phyloP scores from a whole-genome alignment of 2,797 vertebrate species.

The Danio choprae region DNA sequence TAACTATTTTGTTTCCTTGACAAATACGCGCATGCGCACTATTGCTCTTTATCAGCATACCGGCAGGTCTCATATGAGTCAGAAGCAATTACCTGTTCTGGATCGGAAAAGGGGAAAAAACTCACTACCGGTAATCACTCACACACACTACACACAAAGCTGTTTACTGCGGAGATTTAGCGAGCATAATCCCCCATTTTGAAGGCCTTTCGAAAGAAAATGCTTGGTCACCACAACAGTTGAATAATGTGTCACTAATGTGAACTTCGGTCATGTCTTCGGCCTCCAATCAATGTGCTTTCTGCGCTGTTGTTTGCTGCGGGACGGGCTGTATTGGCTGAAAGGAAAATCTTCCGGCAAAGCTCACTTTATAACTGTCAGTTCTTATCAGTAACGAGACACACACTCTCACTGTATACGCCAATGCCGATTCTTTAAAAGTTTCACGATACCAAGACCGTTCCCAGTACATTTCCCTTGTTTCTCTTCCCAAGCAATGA shows the following conservation, averaged over 20 bases:
- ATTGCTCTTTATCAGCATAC: constrained; percentile 7
- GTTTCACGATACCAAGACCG: background rate
- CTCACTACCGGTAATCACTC: constrained; percentile 26
- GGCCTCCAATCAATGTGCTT: constrained; percentile 16
- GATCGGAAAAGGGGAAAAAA: constrained; percentile 1
- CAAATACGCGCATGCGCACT: constrained; percentile 11
- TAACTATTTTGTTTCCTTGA: background rate
- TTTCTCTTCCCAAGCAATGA: background rate
- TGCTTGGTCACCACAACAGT: background rate
- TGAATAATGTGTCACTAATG: constrained; percentile 42
- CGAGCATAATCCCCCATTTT: constrained; percentile 21
- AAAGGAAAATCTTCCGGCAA: constrained; percentile 18
- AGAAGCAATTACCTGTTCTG: constrained; percentile 29
- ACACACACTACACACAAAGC: constrained; percentile 24
- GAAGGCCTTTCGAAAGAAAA: constrained; percentile 15
- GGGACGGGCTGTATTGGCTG: constrained; percentile 3
- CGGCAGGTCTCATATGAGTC: constrained; percentile 28
- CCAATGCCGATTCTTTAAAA: background rate
- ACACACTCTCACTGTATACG: constrained; percentile 11
- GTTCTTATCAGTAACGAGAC: constrained; percentile 26
- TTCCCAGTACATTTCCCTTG: background rate
- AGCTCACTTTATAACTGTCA: constrained; percentile 39
- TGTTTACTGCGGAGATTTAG: constrained; percentile 36
- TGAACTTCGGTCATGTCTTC: constrained; percentile 41
- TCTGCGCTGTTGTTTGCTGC: constrained; percentile 1